Conservation (phyloP, 2,888 invertebrate genomes). For the Habrosyne pyritoides region DNA sequence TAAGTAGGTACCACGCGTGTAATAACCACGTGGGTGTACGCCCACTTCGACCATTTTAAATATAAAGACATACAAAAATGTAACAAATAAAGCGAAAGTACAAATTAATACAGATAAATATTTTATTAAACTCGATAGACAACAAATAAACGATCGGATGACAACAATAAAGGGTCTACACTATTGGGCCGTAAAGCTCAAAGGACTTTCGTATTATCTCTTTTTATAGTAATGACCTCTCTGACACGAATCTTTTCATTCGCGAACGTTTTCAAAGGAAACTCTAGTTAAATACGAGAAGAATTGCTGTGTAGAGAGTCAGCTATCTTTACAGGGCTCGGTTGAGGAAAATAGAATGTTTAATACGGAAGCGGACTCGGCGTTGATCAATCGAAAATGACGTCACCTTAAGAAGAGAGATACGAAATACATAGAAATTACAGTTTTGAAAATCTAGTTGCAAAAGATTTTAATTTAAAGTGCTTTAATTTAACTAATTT, state of each 20-base stretch:
- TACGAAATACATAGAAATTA: no score
- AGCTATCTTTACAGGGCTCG: not conserved
- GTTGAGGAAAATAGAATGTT: not conserved
- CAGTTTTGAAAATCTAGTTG: no score
- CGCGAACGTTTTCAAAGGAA: constrained; percentile 22
- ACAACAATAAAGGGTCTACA: constrained; percentile 19
- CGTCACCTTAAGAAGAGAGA: not conserved
- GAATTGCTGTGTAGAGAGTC: not conserved
- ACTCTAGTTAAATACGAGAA: constrained; percentile 21
- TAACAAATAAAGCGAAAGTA: not conserved
- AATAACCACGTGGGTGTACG: no score
- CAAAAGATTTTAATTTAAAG: no score
- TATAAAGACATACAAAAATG: not conserved
- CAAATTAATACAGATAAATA: not conserved
- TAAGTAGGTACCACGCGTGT: no score
- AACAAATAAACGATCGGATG: constrained; percentile 6
- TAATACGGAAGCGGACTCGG: not conserved
- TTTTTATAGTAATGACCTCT: constrained; percentile 34
- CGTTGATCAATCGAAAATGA: not conserved
- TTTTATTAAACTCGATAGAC: constrained; percentile 7
- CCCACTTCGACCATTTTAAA: no score
- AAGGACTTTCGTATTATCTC: constrained; percentile 18
- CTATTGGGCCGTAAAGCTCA: constrained; percentile 12
- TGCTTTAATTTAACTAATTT: no score
- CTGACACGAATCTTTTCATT: constrained; percentile 24